Conservation (phyloP, 2,113 vertebrate genomes). For the Anas platyrhynchos region DNA sequence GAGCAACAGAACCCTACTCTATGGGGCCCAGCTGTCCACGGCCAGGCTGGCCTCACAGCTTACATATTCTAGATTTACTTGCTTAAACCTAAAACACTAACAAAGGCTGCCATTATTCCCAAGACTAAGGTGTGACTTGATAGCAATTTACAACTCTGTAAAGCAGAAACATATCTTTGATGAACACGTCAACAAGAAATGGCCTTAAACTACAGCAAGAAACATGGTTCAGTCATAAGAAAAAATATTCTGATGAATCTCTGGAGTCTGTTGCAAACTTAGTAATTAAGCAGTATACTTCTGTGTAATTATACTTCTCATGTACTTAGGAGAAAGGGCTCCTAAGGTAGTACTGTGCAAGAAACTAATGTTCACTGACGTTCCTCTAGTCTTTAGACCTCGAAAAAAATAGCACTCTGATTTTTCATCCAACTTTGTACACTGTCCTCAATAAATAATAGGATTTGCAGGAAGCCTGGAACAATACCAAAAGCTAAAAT, state of each 20-base stretch:
- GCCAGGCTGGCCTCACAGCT: background rate
- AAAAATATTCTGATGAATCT: background rate
- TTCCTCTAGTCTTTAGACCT: background rate
- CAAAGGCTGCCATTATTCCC: too few relatives aligned
- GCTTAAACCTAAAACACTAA: background rate
- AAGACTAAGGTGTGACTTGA: background rate
- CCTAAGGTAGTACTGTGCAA: background rate
- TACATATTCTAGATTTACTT: background rate
- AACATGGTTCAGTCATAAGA: background rate
- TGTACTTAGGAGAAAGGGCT: background rate
- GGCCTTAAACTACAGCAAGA: background rate
- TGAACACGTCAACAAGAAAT: background rate
- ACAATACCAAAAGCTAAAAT: background rate
- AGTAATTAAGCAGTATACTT: background rate
- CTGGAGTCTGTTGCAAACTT: background rate
- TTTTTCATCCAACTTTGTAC: background rate
- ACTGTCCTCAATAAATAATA: background rate
- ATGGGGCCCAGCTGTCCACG: too few relatives aligned
- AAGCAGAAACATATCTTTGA: background rate
- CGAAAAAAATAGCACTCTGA: background rate
- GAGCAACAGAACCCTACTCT: background rate
- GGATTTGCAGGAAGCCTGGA: background rate
- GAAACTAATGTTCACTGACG: background rate
- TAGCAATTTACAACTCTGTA: background rate
- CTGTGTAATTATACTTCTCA: background rate